phyloP scores from a whole-genome alignment of 2,113 vertebrate genomes.

The Nycticebus coucang region DNA sequence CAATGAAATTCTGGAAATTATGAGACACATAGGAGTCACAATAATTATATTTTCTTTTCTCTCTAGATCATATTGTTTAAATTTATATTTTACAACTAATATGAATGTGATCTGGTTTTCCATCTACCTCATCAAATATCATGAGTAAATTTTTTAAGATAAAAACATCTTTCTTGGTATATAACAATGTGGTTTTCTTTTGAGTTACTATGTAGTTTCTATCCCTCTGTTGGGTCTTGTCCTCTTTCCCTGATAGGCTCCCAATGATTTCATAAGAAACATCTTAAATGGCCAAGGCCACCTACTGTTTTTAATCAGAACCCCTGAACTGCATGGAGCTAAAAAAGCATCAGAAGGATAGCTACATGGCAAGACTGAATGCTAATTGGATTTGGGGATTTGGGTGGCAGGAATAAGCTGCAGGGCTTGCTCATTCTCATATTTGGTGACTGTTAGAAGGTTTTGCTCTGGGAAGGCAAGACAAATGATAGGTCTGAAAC shows the following conservation, averaged over 20 bases:
- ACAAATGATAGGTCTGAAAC: constrained; percentile 26
- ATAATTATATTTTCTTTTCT: background rate
- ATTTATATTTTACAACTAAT: background rate
- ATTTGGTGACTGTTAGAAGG: constrained; percentile 20
- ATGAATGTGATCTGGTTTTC: background rate
- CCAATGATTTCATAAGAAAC: constrained; percentile 44
- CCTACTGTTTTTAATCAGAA: constrained; percentile 67
- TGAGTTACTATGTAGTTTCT: background rate
- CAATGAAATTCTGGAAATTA: background rate
- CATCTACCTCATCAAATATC: background rate
- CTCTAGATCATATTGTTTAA: background rate
- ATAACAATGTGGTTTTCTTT: background rate
- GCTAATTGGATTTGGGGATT: constrained; percentile 53
- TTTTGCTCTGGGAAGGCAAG: constrained; percentile 37
- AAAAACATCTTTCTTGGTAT: background rate
- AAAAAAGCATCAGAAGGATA: constrained; percentile 37
- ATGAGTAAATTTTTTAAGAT: background rate
- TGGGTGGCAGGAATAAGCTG: background rate
- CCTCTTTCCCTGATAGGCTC: background rate
- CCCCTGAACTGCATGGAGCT: background rate
- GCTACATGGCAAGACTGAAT: background rate
- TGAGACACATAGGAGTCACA: background rate
- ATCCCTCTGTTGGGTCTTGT: background rate
- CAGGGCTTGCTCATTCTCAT: constrained; percentile 27
- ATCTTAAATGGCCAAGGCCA: constrained; percentile 20